phyloP scores from a whole-genome alignment of 2,113 vertebrate species.

The Bubo bubo region DNA sequence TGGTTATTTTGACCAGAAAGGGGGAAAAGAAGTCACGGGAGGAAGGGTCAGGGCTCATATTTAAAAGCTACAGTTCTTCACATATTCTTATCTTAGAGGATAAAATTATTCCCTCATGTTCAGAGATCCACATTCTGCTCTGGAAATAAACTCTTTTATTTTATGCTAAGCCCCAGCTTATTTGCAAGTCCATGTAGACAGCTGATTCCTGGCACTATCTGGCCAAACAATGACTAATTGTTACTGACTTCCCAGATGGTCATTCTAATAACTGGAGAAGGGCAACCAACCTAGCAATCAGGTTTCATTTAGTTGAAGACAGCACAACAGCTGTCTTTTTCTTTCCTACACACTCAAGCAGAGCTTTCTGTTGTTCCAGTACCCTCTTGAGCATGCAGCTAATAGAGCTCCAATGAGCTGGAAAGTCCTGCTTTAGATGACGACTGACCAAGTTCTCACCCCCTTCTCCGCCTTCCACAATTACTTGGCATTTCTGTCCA shows the following conservation, averaged over 20 bases:
- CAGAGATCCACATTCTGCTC: neutral
- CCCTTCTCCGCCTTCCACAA: neutral
- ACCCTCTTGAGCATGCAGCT: neutral
- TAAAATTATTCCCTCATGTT: neutral
- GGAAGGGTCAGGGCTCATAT: neutral
- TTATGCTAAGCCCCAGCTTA: neutral
- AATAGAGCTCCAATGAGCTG: conserved; percentile 27
- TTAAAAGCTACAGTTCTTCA: neutral
- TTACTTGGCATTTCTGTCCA: neutral
- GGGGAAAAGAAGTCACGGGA: neutral
- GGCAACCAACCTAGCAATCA: conserved; percentile 31
- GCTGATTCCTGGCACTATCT: conserved; percentile 40
- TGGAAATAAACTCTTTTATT: neutral
- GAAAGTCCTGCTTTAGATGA: conserved; percentile 11
- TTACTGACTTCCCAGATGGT: conserved; percentile 69
- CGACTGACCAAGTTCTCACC: neutral
- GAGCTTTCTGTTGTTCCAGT: conserved; percentile 7
- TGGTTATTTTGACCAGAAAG: neutral
- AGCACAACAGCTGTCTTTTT: conserved; percentile 57
- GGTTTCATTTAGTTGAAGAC: conserved; percentile 44
- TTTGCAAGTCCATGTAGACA: neutral
- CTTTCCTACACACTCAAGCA: neutral
- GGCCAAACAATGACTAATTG: conserved; percentile 47
- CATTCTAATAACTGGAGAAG: conserved; percentile 55
- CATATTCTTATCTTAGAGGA: neutral